phyloP scores from a whole-genome alignment of 2,113 vertebrate genomes.

The Plectropomus leopardus region DNA sequence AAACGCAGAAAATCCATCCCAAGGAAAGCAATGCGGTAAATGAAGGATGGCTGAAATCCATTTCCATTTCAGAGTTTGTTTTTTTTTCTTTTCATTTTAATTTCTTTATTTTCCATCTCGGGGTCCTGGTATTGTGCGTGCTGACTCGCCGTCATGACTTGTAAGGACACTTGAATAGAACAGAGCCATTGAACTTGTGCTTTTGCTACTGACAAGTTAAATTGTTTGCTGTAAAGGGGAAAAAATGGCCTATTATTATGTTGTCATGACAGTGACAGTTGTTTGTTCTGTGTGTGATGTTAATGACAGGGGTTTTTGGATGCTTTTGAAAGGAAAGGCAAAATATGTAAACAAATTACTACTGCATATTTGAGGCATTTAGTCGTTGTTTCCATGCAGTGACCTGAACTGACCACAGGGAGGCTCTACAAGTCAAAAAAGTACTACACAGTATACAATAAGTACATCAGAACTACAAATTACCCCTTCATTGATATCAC shows the following conservation, averaged over 20 bases:
- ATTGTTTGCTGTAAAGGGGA: not conserved
- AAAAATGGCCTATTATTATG: not conserved
- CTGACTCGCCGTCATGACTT: too few species aligned
- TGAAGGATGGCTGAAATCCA: not conserved
- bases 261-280: not conserved
- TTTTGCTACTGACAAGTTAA: not conserved
- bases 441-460: not conserved
- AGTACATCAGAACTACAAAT: not conserved
- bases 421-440: not conserved
- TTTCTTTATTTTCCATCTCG: too few species aligned
- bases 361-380: not conserved
- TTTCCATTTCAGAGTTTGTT: not conserved
- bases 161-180: not conserved
- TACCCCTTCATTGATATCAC: too few species aligned
- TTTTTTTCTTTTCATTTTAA: too few species aligned
- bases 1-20: not conserved
- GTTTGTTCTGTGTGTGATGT: not conserved
- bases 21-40: too few species aligned
- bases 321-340: not conserved
- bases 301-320: not conserved
- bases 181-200: not conserved
- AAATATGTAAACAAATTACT: not conserved
- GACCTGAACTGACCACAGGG: conserved; percentile 39
- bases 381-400: conserved; percentile 8
- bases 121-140: too few species aligned